phyloP scores from a whole-genome alignment of 2,113 vertebrate species.

The Acanthisitta chloris region DNA sequence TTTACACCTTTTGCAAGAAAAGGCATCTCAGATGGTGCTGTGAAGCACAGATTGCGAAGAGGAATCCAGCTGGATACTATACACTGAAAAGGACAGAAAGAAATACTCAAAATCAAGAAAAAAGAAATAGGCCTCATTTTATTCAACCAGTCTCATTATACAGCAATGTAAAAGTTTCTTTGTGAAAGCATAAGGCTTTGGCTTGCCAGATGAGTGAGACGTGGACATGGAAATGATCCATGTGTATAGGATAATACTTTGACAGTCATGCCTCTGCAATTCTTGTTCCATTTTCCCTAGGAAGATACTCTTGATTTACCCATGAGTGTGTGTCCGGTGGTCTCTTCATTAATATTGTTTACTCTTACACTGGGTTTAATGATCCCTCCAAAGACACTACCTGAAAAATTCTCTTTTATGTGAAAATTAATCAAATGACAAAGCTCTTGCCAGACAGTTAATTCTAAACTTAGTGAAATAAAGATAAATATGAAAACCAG shows the following conservation, averaged over 20 bases:
- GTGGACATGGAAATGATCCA: not conserved
- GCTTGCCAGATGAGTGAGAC: not conserved
- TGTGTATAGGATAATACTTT: not conserved
- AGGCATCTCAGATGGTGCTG: not conserved
- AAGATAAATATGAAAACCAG: not conserved
- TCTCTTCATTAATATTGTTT: not conserved
- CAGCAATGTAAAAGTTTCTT: not conserved
- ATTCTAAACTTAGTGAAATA: not conserved
- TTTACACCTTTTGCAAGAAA: not conserved
- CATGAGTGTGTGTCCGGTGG: fast-evolving
- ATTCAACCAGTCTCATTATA: not conserved
- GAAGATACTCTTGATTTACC: not conserved
- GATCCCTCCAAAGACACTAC: not conserved
- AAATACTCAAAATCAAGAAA: not conserved
- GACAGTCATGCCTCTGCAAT: not conserved
- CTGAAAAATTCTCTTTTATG: not conserved
- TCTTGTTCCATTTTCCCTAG: not conserved
- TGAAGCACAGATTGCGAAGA: not conserved
- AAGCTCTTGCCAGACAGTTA: not conserved
- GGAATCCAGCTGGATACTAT: not conserved
- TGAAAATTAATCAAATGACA: not conserved
- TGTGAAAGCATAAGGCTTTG: not conserved
- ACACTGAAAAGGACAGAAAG: not conserved
- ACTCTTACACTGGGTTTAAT: not conserved
- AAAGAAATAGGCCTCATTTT: not conserved